phyloP scores from a whole-genome alignment of 2,113 vertebrate genomes.

The Apodemus speciosus region DNA sequence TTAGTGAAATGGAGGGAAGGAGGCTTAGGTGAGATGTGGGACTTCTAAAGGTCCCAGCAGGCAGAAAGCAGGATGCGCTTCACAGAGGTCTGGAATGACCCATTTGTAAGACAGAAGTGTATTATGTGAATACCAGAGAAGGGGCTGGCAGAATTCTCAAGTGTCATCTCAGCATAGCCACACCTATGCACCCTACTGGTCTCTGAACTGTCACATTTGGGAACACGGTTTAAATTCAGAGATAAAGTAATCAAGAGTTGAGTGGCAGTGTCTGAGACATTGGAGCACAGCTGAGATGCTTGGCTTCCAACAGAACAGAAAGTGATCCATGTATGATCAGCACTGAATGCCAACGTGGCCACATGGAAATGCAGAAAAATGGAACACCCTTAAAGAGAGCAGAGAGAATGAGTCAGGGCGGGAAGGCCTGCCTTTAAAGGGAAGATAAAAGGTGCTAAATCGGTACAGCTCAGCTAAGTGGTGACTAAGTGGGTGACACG shows the following conservation, averaged over 20 bases:
- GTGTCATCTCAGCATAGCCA: not conserved
- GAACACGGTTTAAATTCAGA: not conserved
- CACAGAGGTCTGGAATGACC: not conserved
- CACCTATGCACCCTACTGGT: not conserved
- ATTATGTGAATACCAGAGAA: not conserved
- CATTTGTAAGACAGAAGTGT: not conserved
- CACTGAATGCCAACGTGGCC: not conserved
- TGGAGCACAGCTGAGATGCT: not conserved
- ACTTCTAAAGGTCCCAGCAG: not conserved
- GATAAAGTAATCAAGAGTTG: not conserved
- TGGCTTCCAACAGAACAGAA: not conserved
- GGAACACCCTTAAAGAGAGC: conserved; percentile 62
- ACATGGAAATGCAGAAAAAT: conserved; percentile 51
- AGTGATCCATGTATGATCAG: not conserved
- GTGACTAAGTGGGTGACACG: conserved; percentile 75
- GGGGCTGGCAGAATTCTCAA: not conserved
- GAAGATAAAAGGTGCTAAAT: conserved; percentile 78
- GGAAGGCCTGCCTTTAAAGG: conserved; percentile 64
- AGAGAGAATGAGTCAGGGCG: conserved; percentile 65
- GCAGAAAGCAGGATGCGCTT: not conserved
- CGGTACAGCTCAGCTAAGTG: conserved; percentile 41
- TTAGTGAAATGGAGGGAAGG: not conserved
- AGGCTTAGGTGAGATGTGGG: not conserved
- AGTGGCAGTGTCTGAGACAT: not conserved
- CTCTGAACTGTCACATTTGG: not conserved